These are phyloP conservation scores for Alfaro cultratus DNA, from an alignment of 2,797 vertebrate genomes.

Conservation along the genomic window DNA sequence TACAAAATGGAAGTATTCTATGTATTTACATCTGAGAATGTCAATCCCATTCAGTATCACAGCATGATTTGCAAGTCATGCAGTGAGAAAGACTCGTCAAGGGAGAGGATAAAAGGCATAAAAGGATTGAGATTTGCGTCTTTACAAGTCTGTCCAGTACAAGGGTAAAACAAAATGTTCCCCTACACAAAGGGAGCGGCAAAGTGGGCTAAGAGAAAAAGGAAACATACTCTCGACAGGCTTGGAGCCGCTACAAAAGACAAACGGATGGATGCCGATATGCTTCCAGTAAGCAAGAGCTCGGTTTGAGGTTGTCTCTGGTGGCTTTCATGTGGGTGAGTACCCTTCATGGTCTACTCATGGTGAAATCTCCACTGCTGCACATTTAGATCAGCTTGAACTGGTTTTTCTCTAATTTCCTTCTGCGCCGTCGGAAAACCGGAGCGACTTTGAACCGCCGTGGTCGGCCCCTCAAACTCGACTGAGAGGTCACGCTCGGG, in stretches of 20 bases:
- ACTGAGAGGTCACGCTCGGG: conserved; percentile 29
- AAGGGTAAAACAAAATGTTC: conserved; percentile 39
- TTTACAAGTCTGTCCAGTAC: conserved; percentile 49
- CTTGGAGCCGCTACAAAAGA: conserved; percentile 31
- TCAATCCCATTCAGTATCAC: conserved; percentile 74
- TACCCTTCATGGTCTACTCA: conserved; percentile 27
- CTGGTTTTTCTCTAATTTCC: conserved; percentile 13
- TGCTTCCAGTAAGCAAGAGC: conserved; percentile 19
- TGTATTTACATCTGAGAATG: conserved; percentile 76
- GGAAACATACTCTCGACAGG: conserved; percentile 15
- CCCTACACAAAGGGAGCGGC: neutral
- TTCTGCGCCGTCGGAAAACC: conserved; percentile 5
- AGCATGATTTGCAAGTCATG: conserved; percentile 78
- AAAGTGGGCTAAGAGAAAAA: conserved; percentile 6
- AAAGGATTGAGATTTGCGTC: conserved; percentile 39
- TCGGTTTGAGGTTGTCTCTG: conserved; percentile 29
- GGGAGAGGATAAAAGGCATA: conserved; percentile 74
- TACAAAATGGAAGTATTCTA: conserved; percentile 66
- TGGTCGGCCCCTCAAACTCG: conserved; percentile 23
- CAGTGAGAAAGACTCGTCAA: conserved; percentile 38
- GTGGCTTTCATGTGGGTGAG: conserved; percentile 60
- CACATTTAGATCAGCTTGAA: neutral
- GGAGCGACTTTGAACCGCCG: conserved; percentile 53
- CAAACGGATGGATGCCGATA: conserved; percentile 14
- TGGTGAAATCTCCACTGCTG: conserved; percentile 10